phyloP scores from a whole-genome alignment of 2,113 vertebrate genomes.

The Alouatta palliata region DNA sequence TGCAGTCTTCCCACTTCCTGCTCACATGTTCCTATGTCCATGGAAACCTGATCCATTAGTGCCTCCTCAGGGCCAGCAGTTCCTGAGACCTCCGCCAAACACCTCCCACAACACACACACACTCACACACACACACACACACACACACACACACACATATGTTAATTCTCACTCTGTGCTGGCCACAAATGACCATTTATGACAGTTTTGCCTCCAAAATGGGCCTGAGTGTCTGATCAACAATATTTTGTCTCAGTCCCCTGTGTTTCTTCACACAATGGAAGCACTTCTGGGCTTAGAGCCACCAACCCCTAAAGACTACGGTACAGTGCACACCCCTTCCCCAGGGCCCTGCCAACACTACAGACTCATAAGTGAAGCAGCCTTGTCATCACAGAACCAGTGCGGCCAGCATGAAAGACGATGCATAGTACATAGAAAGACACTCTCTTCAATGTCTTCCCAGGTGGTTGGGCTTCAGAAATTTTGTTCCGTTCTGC shows the following conservation, averaged over 20 bases:
- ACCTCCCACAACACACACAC: neutral
- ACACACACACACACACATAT: neutral
- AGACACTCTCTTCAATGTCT: neutral
- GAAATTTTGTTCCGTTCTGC: neutral
- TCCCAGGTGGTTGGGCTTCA: neutral
- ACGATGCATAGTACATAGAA: rapidly evolving
- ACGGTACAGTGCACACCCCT: neutral
- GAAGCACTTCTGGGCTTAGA: neutral
- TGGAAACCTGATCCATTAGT: neutral
- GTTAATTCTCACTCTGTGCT: neutral
- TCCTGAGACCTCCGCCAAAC: neutral
- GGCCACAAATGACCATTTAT: neutral
- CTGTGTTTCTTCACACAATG: neutral
- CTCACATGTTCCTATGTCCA: neutral
- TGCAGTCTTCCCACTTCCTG: neutral
- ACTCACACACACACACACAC: neutral
- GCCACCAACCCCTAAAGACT: neutral
- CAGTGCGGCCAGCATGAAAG: neutral
- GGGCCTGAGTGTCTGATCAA: neutral
- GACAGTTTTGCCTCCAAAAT: neutral
- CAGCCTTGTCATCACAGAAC: neutral
- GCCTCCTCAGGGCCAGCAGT: neutral
- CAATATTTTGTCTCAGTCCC: neutral
- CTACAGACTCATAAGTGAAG: neutral
- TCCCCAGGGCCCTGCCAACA: neutral